phyloP scores from a whole-genome alignment of 2,797 vertebrate species.

The Neosilurus hyrtlii region DNA sequence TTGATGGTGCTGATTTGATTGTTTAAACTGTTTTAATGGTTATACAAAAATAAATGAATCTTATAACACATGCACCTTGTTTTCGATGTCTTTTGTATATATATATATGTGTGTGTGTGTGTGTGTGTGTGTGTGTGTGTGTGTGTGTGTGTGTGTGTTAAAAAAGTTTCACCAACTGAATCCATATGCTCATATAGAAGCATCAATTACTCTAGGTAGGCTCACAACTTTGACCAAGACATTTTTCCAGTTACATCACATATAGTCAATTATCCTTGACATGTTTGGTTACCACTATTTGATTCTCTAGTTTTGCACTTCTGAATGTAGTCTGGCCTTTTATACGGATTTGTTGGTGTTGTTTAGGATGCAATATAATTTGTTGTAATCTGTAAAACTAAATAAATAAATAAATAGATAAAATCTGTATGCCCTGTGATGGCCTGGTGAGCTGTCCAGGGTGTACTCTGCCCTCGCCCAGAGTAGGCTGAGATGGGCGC shows the following conservation, averaged over 20 bases:
- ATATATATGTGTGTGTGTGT: no score
- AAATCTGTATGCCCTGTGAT: no score
- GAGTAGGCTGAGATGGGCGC: no score
- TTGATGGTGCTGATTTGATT: constrained; percentile 81
- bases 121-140: no score
- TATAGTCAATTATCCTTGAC: background rate
- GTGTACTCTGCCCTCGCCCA: no score
- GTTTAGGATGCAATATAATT: background rate
- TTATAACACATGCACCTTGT: constrained; percentile 67
- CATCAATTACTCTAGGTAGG: background rate
- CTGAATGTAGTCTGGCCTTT: background rate
- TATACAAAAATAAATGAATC: constrained; percentile 72
- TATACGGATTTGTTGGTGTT: background rate
- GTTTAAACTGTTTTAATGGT: constrained; percentile 46
- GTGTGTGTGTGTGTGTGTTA: no score
- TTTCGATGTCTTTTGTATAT: constrained; percentile 13
- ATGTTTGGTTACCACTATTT: background rate
- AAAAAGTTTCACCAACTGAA: background rate
- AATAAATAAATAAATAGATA: no score
- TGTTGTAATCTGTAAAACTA: background rate
- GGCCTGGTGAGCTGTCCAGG: no score
- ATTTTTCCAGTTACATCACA: background rate
- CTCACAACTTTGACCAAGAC: background rate
- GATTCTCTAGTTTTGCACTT: background rate
- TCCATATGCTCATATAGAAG: background rate